Percentiles rank a stretch among this genome's conserved stretches.
Evolutionary conservation across 2,113 vertebrate genomes (phyloP).

Genomic region (Synchiropus splendidus): DNA sequence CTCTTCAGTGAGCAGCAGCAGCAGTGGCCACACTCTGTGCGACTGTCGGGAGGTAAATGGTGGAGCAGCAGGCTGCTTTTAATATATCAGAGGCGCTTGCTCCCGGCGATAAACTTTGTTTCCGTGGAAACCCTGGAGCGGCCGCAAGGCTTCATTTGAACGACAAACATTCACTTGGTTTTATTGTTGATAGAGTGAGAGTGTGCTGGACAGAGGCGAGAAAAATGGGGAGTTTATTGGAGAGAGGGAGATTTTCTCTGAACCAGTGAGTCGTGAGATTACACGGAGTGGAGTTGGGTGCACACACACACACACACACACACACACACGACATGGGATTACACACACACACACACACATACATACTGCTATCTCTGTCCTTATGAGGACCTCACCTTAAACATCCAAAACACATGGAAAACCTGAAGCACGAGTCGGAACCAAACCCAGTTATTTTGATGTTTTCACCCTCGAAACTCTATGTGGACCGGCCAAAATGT

Average conservation of each 20-base stretch:
- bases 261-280: conserved; percentile 72
- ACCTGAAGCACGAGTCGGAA: too few species aligned
- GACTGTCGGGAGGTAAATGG: conserved; percentile 8
- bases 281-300: conserved; percentile 48
- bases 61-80: conserved; percentile 37
- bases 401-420: too few species aligned
- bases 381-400: too few species aligned
- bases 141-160: conserved; percentile 36
- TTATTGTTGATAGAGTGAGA: conserved; percentile 32
- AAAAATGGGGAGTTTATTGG: conserved; percentile 48
- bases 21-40: not conserved
- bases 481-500: too few species aligned
- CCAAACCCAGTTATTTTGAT: too few species aligned
- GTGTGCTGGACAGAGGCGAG: conserved; percentile 7
- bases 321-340: not conserved
- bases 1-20: too few species aligned
- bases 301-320: conserved; percentile 8
- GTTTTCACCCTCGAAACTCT: too few species aligned
- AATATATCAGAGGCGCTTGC: conserved; percentile 31
- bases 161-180: conserved; percentile 42
- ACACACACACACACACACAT: conserved; percentile 9
- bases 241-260: conserved; percentile 66
- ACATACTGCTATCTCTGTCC: too few species aligned
- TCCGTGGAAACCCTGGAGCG: conserved; percentile 33
- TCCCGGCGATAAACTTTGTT: conserved; percentile 24